phyloP scores from a whole-genome alignment of 2,113 vertebrate species.

The Paraplagusia blochii region DNA sequence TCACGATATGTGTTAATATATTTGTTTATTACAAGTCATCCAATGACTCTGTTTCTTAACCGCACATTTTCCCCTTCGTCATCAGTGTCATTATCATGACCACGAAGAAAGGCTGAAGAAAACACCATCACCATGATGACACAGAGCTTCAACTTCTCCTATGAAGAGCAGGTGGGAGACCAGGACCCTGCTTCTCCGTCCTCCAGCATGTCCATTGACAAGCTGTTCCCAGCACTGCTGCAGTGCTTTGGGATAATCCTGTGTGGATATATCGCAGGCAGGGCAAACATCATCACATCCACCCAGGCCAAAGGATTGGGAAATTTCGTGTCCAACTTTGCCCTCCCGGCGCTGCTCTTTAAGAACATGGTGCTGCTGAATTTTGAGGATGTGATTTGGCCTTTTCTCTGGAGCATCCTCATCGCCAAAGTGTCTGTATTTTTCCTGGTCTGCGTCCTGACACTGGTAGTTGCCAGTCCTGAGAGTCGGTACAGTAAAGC shows the following conservation, averaged over 20 bases:
- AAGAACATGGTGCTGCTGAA: constrained; percentile 98
- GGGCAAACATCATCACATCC: constrained; percentile 87
- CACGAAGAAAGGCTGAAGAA: background rate
- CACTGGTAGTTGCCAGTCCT: constrained; percentile 85
- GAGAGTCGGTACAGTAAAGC: constrained; percentile 90
- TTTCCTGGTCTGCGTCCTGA: constrained; percentile 84
- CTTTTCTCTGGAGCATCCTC: constrained; percentile 91
- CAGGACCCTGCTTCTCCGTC: constrained; percentile 49
- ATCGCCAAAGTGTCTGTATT: constrained; percentile 93
- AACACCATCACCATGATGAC: constrained; percentile 49
- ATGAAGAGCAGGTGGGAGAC: background rate
- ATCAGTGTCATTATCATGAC: background rate
- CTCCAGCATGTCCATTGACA: constrained; percentile 87
- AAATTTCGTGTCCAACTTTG: constrained; percentile 95
- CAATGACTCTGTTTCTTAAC: too few relatives aligned
- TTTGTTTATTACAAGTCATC: too few relatives aligned
- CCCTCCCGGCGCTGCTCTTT: constrained; percentile 92
- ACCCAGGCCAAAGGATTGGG: constrained; percentile 93
- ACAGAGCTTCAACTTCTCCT: constrained; percentile 9
- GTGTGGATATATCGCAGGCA: constrained; percentile 93
- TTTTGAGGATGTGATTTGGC: constrained; percentile 92
- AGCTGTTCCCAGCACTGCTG: constrained; percentile 90
- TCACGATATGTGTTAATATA: too few relatives aligned
- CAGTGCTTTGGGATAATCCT: constrained; percentile 97
- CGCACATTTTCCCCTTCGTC: too few relatives aligned